Base-by-base conservation (phyloP, 2,888 invertebrate species). In the Sarcophaga caerulescens region DNA sequence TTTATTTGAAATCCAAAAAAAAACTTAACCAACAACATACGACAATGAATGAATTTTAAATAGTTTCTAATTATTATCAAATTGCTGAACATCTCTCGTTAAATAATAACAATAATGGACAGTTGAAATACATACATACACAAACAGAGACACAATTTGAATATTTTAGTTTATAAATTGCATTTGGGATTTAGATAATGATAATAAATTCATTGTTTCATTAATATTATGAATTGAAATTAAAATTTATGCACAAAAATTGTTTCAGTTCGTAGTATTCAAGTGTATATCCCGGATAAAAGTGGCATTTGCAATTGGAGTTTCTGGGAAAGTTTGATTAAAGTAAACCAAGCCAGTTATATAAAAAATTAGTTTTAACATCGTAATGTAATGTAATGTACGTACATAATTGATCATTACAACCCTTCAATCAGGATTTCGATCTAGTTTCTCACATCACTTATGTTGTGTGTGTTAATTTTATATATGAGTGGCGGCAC, bases 171-270 rank as follows among this genome's bases (percentile, higher is more conserved):
- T 75, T 73, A 59, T 59, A 3, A 14, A 17, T 66, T 76, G 21
- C 75, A 65, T 65, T 70, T 80, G 80, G 70, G 70, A 52, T 60
- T 80, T 71, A 25, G 44, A 66, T 65, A 65, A 59, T n/a, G 63
- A 78, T 79, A 47, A 66, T 66, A 80, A 71, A 84, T 80, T 80
- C 47, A 71, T 68, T 76, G 52, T 63, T 63, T 80, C 71, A 80
- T 84, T 79, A 75, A 74, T 25, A 47, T 59, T 71, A 66, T 80
- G 70, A 71, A 76, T 71, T 44, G 60, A 60, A 66, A 82, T 77
- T 71, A 63, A 76, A 65, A 76, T 68, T 21, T 62, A 62, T 69
- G 47, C n/a, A 10, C n/a, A 10, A 10, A 78, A 71, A 57, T 52
- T 63, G 45, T 25, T 6, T 65, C 44, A 77, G n/a, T n/a, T n/a